Conservation (phyloP, 2,888 invertebrate species). For the Copidosoma aretas region DNA sequence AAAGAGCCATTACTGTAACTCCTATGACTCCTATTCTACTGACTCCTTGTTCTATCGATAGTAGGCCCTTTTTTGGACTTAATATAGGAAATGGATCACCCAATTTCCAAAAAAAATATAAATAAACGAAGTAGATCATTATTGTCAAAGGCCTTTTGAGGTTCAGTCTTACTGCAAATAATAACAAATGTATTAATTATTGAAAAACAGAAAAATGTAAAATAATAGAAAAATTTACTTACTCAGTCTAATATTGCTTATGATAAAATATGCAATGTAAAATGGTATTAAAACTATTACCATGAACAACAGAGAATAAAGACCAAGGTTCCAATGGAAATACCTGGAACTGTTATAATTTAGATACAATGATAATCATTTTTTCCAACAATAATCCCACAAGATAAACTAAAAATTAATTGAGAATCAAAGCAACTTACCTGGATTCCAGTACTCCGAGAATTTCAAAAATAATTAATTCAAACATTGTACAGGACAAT, state of each 20-base stretch:
- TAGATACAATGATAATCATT: constrained; percentile 43
- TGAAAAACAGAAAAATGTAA: constrained; percentile 1
- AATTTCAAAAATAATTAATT: constrained; percentile 99
- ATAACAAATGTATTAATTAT: neutral
- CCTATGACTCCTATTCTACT: constrained; percentile 98
- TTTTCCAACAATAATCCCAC: neutral
- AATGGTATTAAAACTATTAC: constrained; percentile 96
- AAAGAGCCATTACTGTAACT: constrained; percentile 97
- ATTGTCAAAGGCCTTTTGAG: constrained; percentile 82
- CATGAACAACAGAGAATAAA: constrained; percentile 90
- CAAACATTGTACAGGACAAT: constrained; percentile 98
- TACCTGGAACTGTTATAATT: constrained; percentile 80
- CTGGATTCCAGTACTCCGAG: constrained; percentile 89
- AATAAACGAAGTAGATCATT: constrained; percentile 86
- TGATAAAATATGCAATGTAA: constrained; percentile 93
- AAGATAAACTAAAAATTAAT: neutral
- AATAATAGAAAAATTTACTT: constrained; percentile 55
- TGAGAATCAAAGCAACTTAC: constrained; percentile 65
- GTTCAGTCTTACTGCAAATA: constrained; percentile 74
- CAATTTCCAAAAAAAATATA: constrained; percentile 98
- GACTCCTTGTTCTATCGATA: constrained; percentile 90
- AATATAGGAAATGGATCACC: constrained; percentile 98
- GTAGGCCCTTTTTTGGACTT: constrained; percentile 89
- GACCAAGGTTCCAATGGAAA: constrained; percentile 93
- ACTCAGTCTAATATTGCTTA: constrained; percentile 88